These are phyloP conservation scores for Pammene fasciana DNA, from an alignment of 2,888 invertebrate species.

Conservation along the genomic window DNA sequence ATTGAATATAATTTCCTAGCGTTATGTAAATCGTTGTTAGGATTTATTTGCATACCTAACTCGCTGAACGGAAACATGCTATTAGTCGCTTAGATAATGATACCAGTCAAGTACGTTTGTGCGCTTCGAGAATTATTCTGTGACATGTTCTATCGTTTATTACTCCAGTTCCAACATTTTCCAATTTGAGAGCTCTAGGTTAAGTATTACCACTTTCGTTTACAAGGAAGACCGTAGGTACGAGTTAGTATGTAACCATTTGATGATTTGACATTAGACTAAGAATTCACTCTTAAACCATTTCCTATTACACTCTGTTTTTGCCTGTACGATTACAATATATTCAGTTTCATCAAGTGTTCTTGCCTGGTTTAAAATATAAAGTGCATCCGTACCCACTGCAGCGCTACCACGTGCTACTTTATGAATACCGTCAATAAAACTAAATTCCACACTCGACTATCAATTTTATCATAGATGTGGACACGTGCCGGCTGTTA, in stretches of 20 bases:
- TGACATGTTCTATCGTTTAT: too few species aligned
- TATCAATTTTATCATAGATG: slow-evolving; percentile 14
- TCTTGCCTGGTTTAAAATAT: neutral
- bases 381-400: slow-evolving; percentile 11
- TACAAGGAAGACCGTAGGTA: too few species aligned
- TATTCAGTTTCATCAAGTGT: neutral
- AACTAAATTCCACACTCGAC: slow-evolving; percentile 16
- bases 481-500: slow-evolving; percentile 6
- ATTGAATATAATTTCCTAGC: neutral
- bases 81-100: slow-evolving; percentile 12
- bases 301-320: too few species aligned
- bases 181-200: too few species aligned
- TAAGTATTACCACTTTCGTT: too few species aligned
- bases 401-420: slow-evolving; percentile 7
- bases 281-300: too few species aligned
- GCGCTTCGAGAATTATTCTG: neutral
- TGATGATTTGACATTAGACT: too few species aligned
- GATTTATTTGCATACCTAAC: slow-evolving; percentile 7
- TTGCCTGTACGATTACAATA: neutral
- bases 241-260: too few species aligned
- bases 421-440: slow-evolving; percentile 11
- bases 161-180: too few species aligned
- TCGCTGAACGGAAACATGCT: slow-evolving; percentile 10
- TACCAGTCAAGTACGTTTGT: neutral
- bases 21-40: neutral